Evolutionary conservation across 1,140 invertebrate species (phyloP), one percentile per base, ranked within the genome.

Genomic region (Penaeus vannamei): DNA sequence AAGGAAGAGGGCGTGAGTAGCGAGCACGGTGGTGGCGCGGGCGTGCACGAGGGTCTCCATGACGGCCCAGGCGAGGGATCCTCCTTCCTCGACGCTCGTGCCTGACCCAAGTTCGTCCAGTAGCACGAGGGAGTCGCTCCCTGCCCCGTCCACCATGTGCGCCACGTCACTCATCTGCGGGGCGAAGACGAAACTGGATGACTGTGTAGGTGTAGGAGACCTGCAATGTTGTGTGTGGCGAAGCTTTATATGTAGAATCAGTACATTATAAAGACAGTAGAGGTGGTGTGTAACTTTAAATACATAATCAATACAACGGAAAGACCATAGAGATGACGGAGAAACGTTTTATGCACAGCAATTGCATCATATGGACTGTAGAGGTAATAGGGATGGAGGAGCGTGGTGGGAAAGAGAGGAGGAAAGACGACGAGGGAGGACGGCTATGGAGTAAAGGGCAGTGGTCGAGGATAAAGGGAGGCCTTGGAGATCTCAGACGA

Each of bases 61-160:
- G 85, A 98, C 95, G 1, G 96, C 95, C 95, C 96, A 97, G 76
- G 96, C 97, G 80, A 98, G 94, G 87, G 95, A 95, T 0, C 96
- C 95, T 4, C 97, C 97, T 94, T 98, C 97, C 92, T 97, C 96
- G n/a, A 95, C 93, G 86, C 95, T 95, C 1, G 97, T 98, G 4
- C 95, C 95, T 93, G 96, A 94, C 90, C 97, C 97, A 19, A 98
- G 93, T 93, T 99, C 98, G 93, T 99, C 98, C 87, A 98, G 95
- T 77, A 98, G 95, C 20, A 98, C 94, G 72, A 99, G 93, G 62
- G 97, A 97, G 5, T 93, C 94, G n/a, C 94, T 91, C 1, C 95
- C 96, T 20, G 87, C 87, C 20, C 46, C 42, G n/a, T 82, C 66
- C 62, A 91, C 19, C 60, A 87, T 69, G n/a, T 81, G 86, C 8